phyloP scores from a whole-genome alignment of 2,113 vertebrate genomes.

The Scopus umbretta region DNA sequence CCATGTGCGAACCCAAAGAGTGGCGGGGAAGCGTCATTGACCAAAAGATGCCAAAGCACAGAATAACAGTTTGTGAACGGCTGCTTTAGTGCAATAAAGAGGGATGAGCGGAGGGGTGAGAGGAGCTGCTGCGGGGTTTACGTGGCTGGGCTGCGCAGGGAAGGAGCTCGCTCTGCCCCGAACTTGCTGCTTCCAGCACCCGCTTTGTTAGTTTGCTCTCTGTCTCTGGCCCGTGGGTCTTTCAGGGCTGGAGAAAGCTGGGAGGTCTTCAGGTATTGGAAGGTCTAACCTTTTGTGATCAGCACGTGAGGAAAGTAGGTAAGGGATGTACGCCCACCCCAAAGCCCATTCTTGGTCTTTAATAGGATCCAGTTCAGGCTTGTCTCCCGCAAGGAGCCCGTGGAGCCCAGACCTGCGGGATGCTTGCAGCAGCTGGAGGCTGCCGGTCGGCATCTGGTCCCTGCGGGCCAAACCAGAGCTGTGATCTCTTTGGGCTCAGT shows the following conservation, averaged over 20 bases:
- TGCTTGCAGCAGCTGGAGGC: neutral
- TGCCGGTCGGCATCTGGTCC: neutral
- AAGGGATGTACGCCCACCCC: neutral
- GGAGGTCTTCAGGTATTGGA: neutral
- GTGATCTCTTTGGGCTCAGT: neutral
- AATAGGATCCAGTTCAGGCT: neutral
- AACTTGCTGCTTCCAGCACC: neutral
- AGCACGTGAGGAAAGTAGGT: neutral
- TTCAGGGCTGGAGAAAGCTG: neutral
- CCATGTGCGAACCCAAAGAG: neutral
- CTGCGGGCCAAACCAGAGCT: neutral
- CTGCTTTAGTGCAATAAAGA: neutral
- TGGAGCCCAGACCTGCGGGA: neutral
- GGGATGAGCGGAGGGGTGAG: neutral
- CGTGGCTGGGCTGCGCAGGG: neutral
- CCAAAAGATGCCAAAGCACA: neutral
- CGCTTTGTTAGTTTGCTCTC: neutral
- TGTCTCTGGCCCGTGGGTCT: neutral
- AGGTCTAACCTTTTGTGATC: neutral
- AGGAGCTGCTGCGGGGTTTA: neutral
- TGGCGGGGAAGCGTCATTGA: neutral
- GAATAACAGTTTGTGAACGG: rapidly evolving
- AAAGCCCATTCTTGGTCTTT: neutral
- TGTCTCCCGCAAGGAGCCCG: rapidly evolving
- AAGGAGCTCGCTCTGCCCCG: neutral